Base-by-base conservation (phyloP, 1,140 invertebrate species). In the Phenacoccus solenopsis region DNA sequence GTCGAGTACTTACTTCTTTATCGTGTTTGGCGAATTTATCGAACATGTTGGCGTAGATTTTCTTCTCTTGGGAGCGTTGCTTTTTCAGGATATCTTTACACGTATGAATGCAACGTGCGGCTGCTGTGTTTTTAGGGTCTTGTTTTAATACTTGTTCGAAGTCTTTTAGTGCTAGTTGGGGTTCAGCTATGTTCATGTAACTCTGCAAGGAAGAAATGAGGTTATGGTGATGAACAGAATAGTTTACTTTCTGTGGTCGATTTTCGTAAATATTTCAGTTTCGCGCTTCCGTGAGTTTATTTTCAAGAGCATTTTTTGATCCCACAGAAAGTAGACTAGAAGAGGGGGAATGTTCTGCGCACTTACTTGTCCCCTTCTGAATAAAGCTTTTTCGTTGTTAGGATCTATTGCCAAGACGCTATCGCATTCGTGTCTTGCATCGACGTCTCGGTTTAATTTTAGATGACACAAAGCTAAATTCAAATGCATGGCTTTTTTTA, bases 11-110 rank as follows among this genome's bases (percentile, higher is more conserved):
- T 70, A 92, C 90, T 86, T 90, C 85, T 79, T 84, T 85, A 79
- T 93, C 90, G 77, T 85, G 83, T 75, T 87, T 85, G 1, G 90
- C 90, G 80, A 93, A 90, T 79, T 90, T 91, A 73, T 90, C 87
- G 78, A 99, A 98, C 92, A 99, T 97, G 78, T 94, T 95, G 1
- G 87, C 87, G 79, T 96, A 99, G 12, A 93, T 82, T 75, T 90
- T 87, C 81, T 94, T 96, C 77, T 98, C 95, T 73, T 87, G 87
- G 49, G 86, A 81, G 69, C 86, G 82, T 72, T 90, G 86, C 72
- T 90, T 84, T 78, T 89, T 90, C 2, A 96, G 84, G 64, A 87
- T 83, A 70, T 86, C 82, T 68, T 86, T 86, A 78, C 91, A 94
- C 35, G 57, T 25, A 20, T 1, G 76, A 20, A 94, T 80, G 76